These are phyloP conservation scores for Lithophane ornitopus DNA, from an alignment of 2,888 invertebrate genomes.

Conservation along the genomic window DNA sequence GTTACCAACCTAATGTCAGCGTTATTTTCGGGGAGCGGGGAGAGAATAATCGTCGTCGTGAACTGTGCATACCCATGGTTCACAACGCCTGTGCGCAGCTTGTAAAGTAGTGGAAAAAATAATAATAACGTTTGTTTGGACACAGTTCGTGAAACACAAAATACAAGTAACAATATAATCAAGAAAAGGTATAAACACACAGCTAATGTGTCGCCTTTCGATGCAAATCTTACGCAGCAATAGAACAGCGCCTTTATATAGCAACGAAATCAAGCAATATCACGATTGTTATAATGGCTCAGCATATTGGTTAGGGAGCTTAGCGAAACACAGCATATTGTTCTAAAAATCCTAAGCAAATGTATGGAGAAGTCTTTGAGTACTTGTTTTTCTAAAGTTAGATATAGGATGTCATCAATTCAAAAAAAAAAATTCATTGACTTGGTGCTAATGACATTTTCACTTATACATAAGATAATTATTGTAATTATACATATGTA, in stretches of 20 bases:
- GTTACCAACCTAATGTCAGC: background rate
- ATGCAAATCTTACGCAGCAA: background rate
- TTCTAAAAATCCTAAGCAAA: background rate
- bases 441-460: conserved; percentile 48
- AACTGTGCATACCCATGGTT: background rate
- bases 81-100: background rate
- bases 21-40: background rate
- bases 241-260: background rate
- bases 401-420: conserved; percentile 29
- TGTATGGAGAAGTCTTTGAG: background rate
- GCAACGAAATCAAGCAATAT: background rate
- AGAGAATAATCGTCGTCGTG: background rate
- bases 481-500: conserved; percentile 6
- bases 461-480: conserved; percentile 8
- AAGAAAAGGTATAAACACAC: no score
- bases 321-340: background rate
- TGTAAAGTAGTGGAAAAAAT: no score
- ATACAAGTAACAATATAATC: no score
- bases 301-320: conserved; percentile 26
- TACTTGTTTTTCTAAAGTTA: background rate
- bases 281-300: background rate
- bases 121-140: no score
- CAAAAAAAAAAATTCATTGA: conserved; percentile 11
- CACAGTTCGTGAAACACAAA: no score
- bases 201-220: background rate